Evolutionary conservation across 2,113 vertebrate species (phyloP), one percentile per base, ranked within the genome.

Genomic region (Potamarius usumacintae): DNA sequence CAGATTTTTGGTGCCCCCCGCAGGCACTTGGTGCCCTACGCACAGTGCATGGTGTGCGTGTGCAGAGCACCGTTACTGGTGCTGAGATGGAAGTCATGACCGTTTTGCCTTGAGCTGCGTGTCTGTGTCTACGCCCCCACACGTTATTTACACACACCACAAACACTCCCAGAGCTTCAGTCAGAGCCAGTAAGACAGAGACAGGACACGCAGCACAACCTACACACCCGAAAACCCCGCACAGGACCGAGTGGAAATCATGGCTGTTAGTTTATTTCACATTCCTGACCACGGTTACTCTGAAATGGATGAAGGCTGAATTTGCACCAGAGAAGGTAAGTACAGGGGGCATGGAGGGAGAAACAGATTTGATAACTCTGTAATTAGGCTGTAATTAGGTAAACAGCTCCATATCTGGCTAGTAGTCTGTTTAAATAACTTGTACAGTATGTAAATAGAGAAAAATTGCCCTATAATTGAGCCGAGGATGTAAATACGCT

Each of bases 51-150:
- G 30, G 30, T 30, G 30, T 30, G 30, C 30, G 30, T 30, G 30
- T 30, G 30, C 30, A 30, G 30, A 30, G 30, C 1, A 30, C 30
- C 30, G 30, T 30, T 30, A 30, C 30, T 30, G 63, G 48, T 53
- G 62, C 63, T 71, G 82, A 84, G 63, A 9, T 4, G 20, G 77
- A 5, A 55, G 42, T 84, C 48, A 1, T 30, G 50, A 4, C 25
- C 53, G 50, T 69, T 63, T 34, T 53, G 63, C n/a, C 8, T 55
- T 84, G 9, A 55, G 34, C 50, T 71, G 15, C 11, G 52, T 22
- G 12, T 65, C 42, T 83, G 63, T 84, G 22, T 83, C 82, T 20
- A 55, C 82, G 82, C 82, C 82, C 63, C 63, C 63, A 27, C n/a
- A 20, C 50, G 15, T 52, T 34, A 30, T 71, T 71, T 55, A 71